Evolutionary conservation across 1,140 invertebrate genomes (phyloP).

Genomic region (Nebria ingens): DNA sequence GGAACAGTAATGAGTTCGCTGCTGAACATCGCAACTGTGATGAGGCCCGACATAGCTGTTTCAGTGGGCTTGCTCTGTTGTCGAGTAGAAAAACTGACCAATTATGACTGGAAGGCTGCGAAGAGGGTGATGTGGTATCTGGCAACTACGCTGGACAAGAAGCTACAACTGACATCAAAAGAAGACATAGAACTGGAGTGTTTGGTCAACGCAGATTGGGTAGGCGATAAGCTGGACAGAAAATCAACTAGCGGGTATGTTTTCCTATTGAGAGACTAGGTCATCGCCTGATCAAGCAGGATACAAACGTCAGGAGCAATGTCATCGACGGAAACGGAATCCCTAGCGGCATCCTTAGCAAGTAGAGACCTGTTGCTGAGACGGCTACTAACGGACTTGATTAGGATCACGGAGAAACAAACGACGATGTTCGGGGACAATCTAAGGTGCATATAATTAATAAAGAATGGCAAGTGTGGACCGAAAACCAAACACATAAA

Average conservation of each 20-base stretch:
- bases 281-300: slow-evolving; percentile 21
- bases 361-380: neutral
- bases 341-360: slow-evolving; percentile 16
- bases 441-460: neutral
- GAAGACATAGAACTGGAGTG: slow-evolving; percentile 12
- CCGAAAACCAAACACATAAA: slow-evolving; percentile 4
- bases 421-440: slow-evolving; percentile 1
- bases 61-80: slow-evolving; percentile 28
- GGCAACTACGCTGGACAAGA: slow-evolving; percentile 22
- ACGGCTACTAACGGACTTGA: slow-evolving; percentile 2
- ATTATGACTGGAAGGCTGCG: slow-evolving; percentile 25
- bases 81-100: slow-evolving; percentile 20
- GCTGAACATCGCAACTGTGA: slow-evolving; percentile 29
- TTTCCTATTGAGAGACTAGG: slow-evolving; percentile 22
- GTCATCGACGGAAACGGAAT: slow-evolving; percentile 24
- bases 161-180: slow-evolving; percentile 10
- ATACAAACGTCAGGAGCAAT: slow-evolving; percentile 22
- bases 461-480: neutral
- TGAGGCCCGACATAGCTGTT: slow-evolving; percentile 32
- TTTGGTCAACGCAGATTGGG: slow-evolving; percentile 36
- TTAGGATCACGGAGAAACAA: neutral
- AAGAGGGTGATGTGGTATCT: slow-evolving; percentile 30
- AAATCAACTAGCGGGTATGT: slow-evolving; percentile 33
- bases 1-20: slow-evolving; percentile 28
- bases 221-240: slow-evolving; percentile 24